Conservation (phyloP, 2,797 vertebrate genomes). For the Carapus acus region DNA sequence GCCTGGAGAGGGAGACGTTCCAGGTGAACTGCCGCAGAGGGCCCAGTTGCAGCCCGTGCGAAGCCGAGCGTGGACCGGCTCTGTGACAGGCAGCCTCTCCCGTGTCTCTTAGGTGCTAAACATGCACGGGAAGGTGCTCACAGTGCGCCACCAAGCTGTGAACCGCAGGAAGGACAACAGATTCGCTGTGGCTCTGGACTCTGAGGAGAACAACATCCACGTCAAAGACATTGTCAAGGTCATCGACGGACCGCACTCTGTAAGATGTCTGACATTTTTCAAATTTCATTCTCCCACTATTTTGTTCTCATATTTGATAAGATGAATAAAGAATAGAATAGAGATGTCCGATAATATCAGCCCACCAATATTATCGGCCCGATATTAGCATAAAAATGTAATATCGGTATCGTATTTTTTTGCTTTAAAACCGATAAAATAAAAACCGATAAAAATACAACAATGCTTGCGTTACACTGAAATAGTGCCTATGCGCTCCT, state of each 20-base stretch:
- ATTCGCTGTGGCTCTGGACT: conserved; percentile 90
- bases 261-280: conserved; percentile 60
- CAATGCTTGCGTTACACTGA: too few relatives aligned
- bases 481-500: too few relatives aligned
- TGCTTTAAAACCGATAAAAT: too few relatives aligned
- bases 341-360: too few relatives aligned
- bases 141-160: conserved; percentile 90
- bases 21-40: conserved; percentile 70
- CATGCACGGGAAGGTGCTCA: conserved; percentile 93
- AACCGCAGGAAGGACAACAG: conserved; percentile 92
- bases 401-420: too few relatives aligned
- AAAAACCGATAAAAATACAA: too few relatives aligned
- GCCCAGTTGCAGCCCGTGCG: background rate
- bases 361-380: too few relatives aligned
- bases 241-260: conserved; percentile 92
- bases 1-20: conserved; percentile 91
- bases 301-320: too few relatives aligned
- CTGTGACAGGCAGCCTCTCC: rapidly evolving
- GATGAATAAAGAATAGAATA: too few relatives aligned
- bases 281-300: too few relatives aligned
- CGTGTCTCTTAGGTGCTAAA: conserved; percentile 78
- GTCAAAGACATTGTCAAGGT: conserved; percentile 96
- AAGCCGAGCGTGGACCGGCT: background rate
- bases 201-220: conserved; percentile 95
- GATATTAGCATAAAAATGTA: too few relatives aligned